Percentiles rank a stretch among this genome's conserved stretches.
Evolutionary conservation across 2,797 vertebrate species (phyloP).

Genomic region (Schizopygopsis pylzovi): DNA sequence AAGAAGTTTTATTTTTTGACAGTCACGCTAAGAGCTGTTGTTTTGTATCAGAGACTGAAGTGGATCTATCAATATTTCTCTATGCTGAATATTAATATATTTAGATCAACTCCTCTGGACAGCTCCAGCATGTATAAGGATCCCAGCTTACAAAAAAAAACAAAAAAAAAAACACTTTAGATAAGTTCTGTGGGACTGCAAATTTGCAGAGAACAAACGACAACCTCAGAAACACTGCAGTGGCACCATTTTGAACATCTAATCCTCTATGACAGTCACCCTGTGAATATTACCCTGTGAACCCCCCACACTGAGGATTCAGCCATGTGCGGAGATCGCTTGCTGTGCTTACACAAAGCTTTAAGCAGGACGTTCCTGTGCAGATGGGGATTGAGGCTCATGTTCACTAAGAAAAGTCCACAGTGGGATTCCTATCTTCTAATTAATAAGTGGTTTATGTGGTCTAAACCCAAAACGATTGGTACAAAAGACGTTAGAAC

Average conservation of each 20-base stretch:
- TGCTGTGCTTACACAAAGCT: slow-evolving; percentile 57
- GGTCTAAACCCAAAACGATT: slow-evolving; percentile 71
- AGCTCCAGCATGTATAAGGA: not conserved
- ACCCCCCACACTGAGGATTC: slow-evolving; percentile 37
- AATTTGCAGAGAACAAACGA: slow-evolving; percentile 31
- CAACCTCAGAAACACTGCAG: slow-evolving; percentile 23
- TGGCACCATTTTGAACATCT: slow-evolving; percentile 35
- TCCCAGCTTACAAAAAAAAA: not conserved
- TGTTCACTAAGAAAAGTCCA: slow-evolving; percentile 59
- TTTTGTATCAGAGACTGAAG: slow-evolving; percentile 18
- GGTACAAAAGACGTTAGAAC: slow-evolving; percentile 78
- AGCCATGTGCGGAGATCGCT: slow-evolving; percentile 35
- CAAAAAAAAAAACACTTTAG: not conserved
- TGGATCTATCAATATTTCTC: slow-evolving; percentile 15
- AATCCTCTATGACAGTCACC: slow-evolving; percentile 46
- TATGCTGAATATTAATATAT: slow-evolving; percentile 22
- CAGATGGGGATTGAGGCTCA: slow-evolving; percentile 53
- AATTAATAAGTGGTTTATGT: slow-evolving; percentile 79
- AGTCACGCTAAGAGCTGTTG: slow-evolving; percentile 18
- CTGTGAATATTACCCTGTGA: slow-evolving; percentile 36
- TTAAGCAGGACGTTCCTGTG: slow-evolving; percentile 44
- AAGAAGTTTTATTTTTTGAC: slow-evolving; percentile 50
- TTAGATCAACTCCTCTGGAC: slow-evolving; percentile 27
- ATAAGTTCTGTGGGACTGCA: not conserved
- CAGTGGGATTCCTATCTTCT: slow-evolving; percentile 69